phyloP scores from a whole-genome alignment of 2,113 vertebrate genomes.

The Hassar affinis region DNA sequence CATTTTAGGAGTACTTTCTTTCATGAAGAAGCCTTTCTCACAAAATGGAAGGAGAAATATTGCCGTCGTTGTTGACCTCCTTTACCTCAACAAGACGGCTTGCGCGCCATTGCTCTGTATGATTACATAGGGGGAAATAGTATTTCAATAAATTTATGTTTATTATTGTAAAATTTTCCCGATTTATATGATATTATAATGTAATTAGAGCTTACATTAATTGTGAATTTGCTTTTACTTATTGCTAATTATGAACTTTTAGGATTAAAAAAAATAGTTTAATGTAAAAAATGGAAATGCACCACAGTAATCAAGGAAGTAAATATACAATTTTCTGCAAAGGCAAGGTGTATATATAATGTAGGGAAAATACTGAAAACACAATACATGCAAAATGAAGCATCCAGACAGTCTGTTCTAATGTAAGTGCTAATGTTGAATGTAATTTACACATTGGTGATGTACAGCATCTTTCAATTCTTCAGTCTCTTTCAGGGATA shows the following conservation, averaged over 20 bases:
- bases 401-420: background rate
- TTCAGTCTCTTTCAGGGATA: constrained; percentile 27
- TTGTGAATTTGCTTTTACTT: background rate
- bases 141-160: constrained; percentile 12
- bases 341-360: background rate
- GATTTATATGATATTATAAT: background rate
- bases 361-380: background rate
- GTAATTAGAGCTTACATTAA: background rate
- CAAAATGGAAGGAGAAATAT: constrained; percentile 90
- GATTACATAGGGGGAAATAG: constrained; percentile 25
- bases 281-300: background rate
- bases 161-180: background rate
- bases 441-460: background rate
- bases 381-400: background rate
- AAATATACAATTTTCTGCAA: background rate
- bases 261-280: background rate
- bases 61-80: constrained; percentile 83
- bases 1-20: constrained; percentile 86
- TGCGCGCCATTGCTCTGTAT: constrained; percentile 77
- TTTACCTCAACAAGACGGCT: constrained; percentile 73
- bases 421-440: background rate
- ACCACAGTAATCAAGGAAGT: background rate
- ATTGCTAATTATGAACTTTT: background rate
- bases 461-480: background rate
- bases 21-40: constrained; percentile 82